A percentile compares a stretch with the other conserved stretches of the same genome.
Conservation (phyloP, 2,888 invertebrate genomes). For the Habrosyne pyritoides region DNA sequence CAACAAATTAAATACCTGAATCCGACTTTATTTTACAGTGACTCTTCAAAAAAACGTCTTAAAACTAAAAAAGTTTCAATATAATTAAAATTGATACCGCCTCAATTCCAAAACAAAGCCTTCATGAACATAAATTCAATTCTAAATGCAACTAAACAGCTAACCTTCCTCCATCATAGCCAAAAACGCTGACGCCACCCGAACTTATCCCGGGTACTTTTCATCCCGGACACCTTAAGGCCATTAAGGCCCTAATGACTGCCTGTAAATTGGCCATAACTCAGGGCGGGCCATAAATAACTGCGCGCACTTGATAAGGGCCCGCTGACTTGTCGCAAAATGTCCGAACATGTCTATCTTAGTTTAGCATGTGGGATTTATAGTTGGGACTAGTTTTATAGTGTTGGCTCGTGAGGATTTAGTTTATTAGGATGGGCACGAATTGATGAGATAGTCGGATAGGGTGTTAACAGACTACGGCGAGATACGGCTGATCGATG, state of each 20-base stretch:
- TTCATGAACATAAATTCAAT: not conserved
- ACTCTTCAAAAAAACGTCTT: not conserved
- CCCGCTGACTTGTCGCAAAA: constrained; percentile 74
- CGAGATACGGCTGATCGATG: not conserved
- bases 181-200: constrained; percentile 62
- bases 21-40: too few relatives aligned
- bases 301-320: constrained; percentile 76
- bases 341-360: constrained; percentile 75
- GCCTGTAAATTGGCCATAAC: constrained; percentile 83
- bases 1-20: too few relatives aligned
- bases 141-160: constrained; percentile 2
- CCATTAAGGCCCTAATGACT: constrained; percentile 82
- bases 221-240: constrained; percentile 75
- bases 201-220: constrained; percentile 74
- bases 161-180: constrained; percentile 43
- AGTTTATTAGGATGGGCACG: constrained; percentile 7
- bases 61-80: not conserved
- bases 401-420: constrained; percentile 8
- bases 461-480: not conserved
- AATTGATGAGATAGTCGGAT: constrained; percentile 5
- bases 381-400: constrained; percentile 43
- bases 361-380: constrained; percentile 77
- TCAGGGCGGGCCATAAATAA: constrained; percentile 79
- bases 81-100: not conserved
- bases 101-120: not conserved